Base-by-base conservation (phyloP, 1,140 invertebrate genomes). In the Cephus cinctus region DNA sequence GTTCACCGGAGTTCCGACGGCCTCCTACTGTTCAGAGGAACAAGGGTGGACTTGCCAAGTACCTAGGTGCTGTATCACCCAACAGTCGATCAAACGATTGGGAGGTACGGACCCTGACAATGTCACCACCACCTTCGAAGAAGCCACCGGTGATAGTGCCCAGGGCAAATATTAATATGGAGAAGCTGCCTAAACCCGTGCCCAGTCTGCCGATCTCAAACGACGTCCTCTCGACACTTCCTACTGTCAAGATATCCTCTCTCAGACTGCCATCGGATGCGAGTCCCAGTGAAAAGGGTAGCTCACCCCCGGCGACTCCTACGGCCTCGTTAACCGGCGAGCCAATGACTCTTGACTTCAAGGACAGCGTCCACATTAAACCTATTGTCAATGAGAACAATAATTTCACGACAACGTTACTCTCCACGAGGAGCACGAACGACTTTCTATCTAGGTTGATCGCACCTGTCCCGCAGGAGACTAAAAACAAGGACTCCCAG, bases 31-130 rank as follows among this genome's bases (percentile, higher is more conserved):
- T 77, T 1, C 72, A 74, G 40, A 65, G 71, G 22, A 75, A 67
- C 40, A 75, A 75, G 46, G 65, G 64, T 4, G 71, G 72, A 2
- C 45, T 74, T 1, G 69, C 71, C n/a, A 77, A 75, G 27, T 74
- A 74, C 25, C 42, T 73, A 18, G 63, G 63, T 1, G 47, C 56
- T 1, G 55, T 68, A 8, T 43, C 56, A 6, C 43, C 64, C 9
- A 61, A 54, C 30, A 40, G 43, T 2, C 16, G 57, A 8, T 42
- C 30, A 12, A 60, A 65, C 32, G 61, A 71, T 20, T 74, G 73
- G 70, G 64, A 74, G 12, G 47, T 58, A 0, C 55, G 59, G 18
- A 48, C 56, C 2, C 21, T 70, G 32, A 45, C 64, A 4, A 63
- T 65, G 52, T 56, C 70, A 4, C 54, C 67, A 25, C 36, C 53